Evolutionary conservation across 2,113 vertebrate genomes (phyloP).

Genomic region (Esox niger): DNA sequence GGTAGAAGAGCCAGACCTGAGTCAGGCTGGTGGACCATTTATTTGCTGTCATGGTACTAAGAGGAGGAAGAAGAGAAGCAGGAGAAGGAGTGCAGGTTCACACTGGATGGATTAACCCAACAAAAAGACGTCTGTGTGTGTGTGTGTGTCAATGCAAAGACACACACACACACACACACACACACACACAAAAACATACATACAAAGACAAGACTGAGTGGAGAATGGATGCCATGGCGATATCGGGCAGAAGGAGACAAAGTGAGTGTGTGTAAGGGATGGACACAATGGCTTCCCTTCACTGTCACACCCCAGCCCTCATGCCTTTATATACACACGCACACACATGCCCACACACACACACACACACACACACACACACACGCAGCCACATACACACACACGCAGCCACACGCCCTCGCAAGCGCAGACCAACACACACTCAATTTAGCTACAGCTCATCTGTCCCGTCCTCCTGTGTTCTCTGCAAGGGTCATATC

Average conservation of each 20-base stretch:
- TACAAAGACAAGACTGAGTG: background rate
- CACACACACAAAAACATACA: background rate
- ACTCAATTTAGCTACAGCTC: background rate
- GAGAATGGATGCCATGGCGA: background rate
- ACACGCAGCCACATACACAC: background rate
- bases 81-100: background rate
- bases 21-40: too few relatives aligned
- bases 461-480: background rate
- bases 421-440: background rate
- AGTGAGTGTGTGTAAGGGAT: constrained; percentile 46
- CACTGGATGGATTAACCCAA: background rate
- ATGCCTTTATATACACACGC: background rate
- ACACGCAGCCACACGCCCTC: background rate
- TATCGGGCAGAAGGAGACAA: constrained; percentile 1
- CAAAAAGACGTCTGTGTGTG: background rate
- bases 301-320: constrained; percentile 23
- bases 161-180: background rate
- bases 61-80: too few relatives aligned
- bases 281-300: constrained; percentile 50
- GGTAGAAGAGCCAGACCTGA: too few relatives aligned
- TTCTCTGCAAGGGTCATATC: too few relatives aligned
- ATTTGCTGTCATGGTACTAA: too few relatives aligned
- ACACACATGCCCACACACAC: too few relatives aligned
- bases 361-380: background rate
- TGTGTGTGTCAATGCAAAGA: background rate